Base-by-base conservation (phyloP, 2,797 vertebrate species). In the Alectoris magna region DNA sequence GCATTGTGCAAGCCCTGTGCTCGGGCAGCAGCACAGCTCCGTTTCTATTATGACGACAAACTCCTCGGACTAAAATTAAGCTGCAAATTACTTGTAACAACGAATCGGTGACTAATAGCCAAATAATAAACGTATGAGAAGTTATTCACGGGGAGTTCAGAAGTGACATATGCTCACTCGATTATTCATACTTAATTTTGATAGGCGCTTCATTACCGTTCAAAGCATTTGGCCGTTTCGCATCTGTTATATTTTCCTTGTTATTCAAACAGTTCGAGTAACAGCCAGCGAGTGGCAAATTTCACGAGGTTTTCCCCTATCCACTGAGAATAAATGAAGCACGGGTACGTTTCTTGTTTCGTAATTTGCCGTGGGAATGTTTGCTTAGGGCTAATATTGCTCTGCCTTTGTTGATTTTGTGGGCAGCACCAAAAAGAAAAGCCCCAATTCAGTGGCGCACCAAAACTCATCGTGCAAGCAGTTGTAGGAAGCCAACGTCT, bases 61-160 rank as follows among this genome's bases (percentile, higher is more conserved):
- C 39, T 87, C 64, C 59, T 62, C 69, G 21, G 62, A 36, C 87
- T 92, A 81, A 91, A 92, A 94, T 87, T 49, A 84, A 93, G 60
- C 73, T 69, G 41, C 31, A 84, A n/a, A 75, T 91, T 56, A 41
- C 68, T 75, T 41, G n/a, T 67, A 75, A 51, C 69, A 76, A 41
- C 85, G 88, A 93, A 84, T 63, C 64, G 51, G 59, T 85, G 87
- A 82, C 82, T 75, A 71, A 60, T 67, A 85, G 26, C 39, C 55
- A 75, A 44, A 6, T 38, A 72, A 68, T 58, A 70, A 72, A 58
- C 38, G 51, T 18, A 24, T 59, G 63, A 63, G 56, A 38, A 93
- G 43, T 56, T 74, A 64, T 91, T 89, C 63, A 39, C 56, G 56
- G 81, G 24, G 72, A 64, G 24, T 49, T 85, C 76, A 70, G 69